phyloP scores from a whole-genome alignment of 2,888 invertebrate genomes.

The Coelinius sp. region DNA sequence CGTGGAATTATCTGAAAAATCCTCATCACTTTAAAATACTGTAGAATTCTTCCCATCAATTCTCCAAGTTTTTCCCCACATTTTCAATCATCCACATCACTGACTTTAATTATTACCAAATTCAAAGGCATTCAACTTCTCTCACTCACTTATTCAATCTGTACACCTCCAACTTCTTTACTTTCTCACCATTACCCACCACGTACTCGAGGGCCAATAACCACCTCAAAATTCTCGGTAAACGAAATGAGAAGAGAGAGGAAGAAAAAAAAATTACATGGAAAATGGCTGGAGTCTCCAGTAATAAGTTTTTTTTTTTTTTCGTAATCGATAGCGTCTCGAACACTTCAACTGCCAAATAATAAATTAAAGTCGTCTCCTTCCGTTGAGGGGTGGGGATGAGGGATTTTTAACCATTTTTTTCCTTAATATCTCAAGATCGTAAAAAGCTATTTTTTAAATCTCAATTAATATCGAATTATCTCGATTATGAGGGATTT shows the following conservation, averaged over 20 bases:
- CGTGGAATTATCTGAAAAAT: too few relatives aligned
- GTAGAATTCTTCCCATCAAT: constrained; percentile 50
- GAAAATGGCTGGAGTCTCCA: neutral
- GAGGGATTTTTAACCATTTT: neutral
- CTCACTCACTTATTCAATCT: constrained; percentile 3
- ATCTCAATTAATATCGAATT: too few relatives aligned
- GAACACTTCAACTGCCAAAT: constrained; percentile 42
- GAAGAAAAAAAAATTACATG: neutral
- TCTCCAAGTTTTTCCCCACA: constrained; percentile 53
- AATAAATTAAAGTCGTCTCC: constrained; percentile 55
- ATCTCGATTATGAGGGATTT: too few relatives aligned
- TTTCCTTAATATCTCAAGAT: neutral
- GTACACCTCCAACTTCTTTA: constrained; percentile 26
- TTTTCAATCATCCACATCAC: constrained; percentile 67
- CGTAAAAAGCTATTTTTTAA: too few relatives aligned
- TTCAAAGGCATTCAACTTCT: constrained; percentile 55
- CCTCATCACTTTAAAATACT: constrained; percentile 23
- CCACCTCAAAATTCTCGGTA: constrained; percentile 34
- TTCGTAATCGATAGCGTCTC: constrained; percentile 55
- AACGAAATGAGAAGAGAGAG: neutral
- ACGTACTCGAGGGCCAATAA: constrained; percentile 39
- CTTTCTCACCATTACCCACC: constrained; percentile 38
- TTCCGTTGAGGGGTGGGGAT: constrained; percentile 3
- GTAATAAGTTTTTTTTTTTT: constrained; percentile 56
- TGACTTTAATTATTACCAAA: constrained; percentile 66